Base-by-base conservation (phyloP, 2,113 vertebrate species). In the Poicephalus meyeri region DNA sequence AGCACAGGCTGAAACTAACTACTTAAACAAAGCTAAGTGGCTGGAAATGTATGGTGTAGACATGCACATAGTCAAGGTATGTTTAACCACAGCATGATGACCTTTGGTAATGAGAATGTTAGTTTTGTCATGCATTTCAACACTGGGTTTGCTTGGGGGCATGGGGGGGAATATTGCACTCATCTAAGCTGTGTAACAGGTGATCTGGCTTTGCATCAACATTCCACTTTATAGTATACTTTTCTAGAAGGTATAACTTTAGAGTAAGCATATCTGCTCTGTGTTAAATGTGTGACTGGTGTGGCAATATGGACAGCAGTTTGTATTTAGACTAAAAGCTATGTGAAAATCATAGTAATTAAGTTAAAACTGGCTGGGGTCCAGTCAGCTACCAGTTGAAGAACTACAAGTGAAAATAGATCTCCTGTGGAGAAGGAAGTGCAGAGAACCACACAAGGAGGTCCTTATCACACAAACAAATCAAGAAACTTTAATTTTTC, bases 1-100 rank as follows among this genome's bases (percentile, higher is more conserved):
- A 66, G 98, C 99, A 16, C 99, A 99, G 89, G 99, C 99, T 82
- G 99, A 99, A 98, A 99, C 99, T 33, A 99, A 99, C 98, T 99
- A 99, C 96, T 97, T 99, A 95, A 99, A 99, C 96, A 99, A 99
- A 98, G 99, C 99, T 90, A 99, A 99, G 97, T 99, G 99, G 99
- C 97, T 99, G 88, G 99, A 99, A 98, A 99, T 99, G 99, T 99
- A 99, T 93, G 99, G 99, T 3, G 99, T 99, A 93, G 99, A 99
- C 98, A 99, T 99, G 99, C 99, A 99, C 92, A 99, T 99, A 97
- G 99, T 99, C 74, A 99, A 99, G 99, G 99, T 99, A 97, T 97
- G 96, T 65, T 56, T 91, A 60, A 73, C 31, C 65, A 64, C 58
- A 42, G 61, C 16, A 1, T 11, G 17, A 71, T 63, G 84, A 78